phyloP scores from a whole-genome alignment of 2,113 vertebrate genomes.

The Pseudorectes ferrugineus region DNA sequence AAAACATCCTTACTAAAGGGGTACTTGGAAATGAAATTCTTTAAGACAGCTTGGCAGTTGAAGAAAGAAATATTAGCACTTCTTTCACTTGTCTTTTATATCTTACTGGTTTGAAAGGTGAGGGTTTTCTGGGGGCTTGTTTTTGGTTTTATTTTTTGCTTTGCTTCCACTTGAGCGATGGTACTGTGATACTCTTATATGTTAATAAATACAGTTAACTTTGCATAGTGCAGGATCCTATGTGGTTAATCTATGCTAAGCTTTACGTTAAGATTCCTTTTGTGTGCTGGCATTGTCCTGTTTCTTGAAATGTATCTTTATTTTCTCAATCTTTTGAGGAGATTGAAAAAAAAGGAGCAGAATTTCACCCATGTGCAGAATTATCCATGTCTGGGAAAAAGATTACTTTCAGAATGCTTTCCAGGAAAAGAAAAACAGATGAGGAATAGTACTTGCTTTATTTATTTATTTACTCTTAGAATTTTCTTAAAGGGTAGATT shows the following conservation, averaged over 20 bases:
- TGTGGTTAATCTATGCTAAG: not conserved
- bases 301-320: constrained; percentile 30
- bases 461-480: constrained; percentile 24
- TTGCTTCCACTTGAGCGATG: not conserved
- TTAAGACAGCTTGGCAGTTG: not conserved
- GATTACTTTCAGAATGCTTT: constrained; percentile 35
- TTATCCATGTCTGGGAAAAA: constrained; percentile 64
- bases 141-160: not conserved
- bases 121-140: not conserved
- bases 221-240: not conserved
- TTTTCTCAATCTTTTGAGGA: constrained; percentile 21
- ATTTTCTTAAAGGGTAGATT: constrained; percentile 36
- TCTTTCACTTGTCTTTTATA: not conserved
- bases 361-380: constrained; percentile 36
- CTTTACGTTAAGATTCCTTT: not conserved
- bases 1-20: not conserved
- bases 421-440: constrained; percentile 62
- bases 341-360: constrained; percentile 16
- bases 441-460: not conserved
- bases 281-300: not conserved
- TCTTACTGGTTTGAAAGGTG: not conserved
- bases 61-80: not conserved
- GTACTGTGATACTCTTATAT: not conserved
- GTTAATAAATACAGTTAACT: not conserved
- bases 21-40: not conserved